A percentile compares a stretch with the other conserved stretches of the same genome.
phyloP scores from a whole-genome alignment of 2,797 vertebrate genomes.

The Tapirus indicus region DNA sequence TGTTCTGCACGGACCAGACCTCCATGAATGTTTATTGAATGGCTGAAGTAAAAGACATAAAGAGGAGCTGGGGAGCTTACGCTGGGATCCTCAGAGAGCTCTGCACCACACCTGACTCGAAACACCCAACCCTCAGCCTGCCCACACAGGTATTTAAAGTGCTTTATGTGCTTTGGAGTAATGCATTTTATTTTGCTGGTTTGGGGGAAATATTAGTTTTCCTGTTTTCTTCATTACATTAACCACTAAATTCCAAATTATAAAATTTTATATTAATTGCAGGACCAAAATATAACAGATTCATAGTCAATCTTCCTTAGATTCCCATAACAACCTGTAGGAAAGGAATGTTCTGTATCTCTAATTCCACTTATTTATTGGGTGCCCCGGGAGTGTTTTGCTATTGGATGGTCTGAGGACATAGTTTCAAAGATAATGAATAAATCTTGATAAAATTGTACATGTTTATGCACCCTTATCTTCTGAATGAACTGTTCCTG shows the following conservation, averaged over 20 bases:
- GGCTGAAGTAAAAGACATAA: neutral
- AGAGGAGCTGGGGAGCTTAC: neutral
- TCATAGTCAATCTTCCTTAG: neutral
- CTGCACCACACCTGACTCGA: too few relatives aligned
- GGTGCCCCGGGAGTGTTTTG: neutral
- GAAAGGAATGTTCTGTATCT: neutral
- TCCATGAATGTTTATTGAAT: neutral
- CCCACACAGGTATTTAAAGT: too few relatives aligned
- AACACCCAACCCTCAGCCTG: rapidly evolving
- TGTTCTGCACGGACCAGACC: neutral
- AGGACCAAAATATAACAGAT: neutral
- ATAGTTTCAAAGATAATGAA: neutral
- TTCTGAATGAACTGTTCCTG: neutral
- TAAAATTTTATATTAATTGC: neutral
- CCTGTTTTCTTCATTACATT: neutral
- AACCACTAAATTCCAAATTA: neutral
- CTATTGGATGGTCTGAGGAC: neutral
- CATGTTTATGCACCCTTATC: neutral
- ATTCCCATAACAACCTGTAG: neutral
- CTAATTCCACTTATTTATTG: neutral
- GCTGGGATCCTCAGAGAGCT: neutral
- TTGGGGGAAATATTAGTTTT: neutral
- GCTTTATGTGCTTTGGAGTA: neutral
- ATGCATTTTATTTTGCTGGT: neutral
- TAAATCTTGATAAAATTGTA: neutral